Percentiles rank a stretch among this genome's conserved stretches.
These are phyloP conservation scores for Acanthosoma haemorrhoidale DNA, from an alignment of 2,888 invertebrate species.

Conservation along the genomic window DNA sequence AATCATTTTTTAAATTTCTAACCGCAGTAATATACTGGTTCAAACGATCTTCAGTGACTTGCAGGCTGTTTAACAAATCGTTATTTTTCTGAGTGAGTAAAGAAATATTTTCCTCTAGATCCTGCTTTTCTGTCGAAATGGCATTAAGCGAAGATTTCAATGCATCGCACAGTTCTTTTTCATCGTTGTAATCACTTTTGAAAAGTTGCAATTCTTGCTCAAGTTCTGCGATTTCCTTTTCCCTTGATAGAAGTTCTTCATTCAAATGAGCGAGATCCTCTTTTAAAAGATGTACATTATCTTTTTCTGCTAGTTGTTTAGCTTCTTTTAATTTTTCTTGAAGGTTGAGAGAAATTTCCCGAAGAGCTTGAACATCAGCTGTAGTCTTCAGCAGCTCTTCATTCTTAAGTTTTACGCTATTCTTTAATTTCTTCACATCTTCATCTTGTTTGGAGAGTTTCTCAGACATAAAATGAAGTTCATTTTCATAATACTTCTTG, in stretches of 20 bases:
- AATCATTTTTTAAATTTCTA: conserved; percentile 27
- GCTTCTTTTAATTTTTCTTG: conserved; percentile 52
- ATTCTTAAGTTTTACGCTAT: conserved; percentile 53
- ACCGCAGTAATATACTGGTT: conserved; percentile 24
- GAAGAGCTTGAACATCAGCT: conserved; percentile 39
- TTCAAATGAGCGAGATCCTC: conserved; percentile 47
- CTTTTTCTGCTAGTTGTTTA: conserved; percentile 51
- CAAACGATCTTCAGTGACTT: conserved; percentile 17
- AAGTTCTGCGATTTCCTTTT: conserved; percentile 47
- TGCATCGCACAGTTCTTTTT: conserved; percentile 13
- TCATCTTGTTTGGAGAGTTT: conserved; percentile 49
- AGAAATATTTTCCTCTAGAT: conserved; percentile 45
- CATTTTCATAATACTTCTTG: conserved; percentile 46
- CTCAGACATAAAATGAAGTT: conserved; percentile 43
- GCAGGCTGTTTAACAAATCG: conserved; percentile 1
- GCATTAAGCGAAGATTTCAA: conserved; percentile 9
- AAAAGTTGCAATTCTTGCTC: conserved; percentile 49
- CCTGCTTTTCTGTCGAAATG: conserved; percentile 45
- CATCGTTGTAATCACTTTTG: conserved; percentile 44
- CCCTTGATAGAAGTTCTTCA: conserved; percentile 44
- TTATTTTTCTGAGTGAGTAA: conserved; percentile 28
- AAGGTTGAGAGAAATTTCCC: conserved; percentile 51
- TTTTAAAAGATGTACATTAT: conserved; percentile 50
- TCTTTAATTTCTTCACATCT: conserved; percentile 53
- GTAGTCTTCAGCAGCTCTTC: conserved; percentile 53